Base-by-base conservation (phyloP, 1,140 invertebrate species). In the Drosophila albomicans region DNA sequence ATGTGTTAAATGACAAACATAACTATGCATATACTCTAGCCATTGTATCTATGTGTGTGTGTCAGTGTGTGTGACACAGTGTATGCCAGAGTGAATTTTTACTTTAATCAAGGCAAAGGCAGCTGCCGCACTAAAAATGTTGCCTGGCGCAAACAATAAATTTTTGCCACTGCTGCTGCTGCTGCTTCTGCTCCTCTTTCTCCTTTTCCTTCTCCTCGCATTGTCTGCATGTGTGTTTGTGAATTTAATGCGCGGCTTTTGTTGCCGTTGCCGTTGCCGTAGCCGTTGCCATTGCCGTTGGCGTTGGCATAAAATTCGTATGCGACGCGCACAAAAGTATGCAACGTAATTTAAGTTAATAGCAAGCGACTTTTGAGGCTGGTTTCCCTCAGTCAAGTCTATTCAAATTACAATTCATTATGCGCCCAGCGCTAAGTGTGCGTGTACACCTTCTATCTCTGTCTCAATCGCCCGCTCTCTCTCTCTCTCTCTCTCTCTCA, bases 341-440 rank as follows among this genome's bases (percentile, higher is more conserved):
- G 85, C 84, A 80, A 81, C 78, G 80, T 88, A 88, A 89, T 88
- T 89, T 84, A 78, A 88, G 80, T 88, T 82, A 88, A 89, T 88
- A 88, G 77, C 85, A 51, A 63, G 51, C 49, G 72, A 75, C 66
- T 75, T 48, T 72, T 66, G 69, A 59, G 48, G 28, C 54, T 52
- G 30, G 10, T 38, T 28, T 32, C 70, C 57, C 57, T 59, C 54
- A 69, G 56, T 61, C 64, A 72, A 71, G 84, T 87, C 78, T 89
- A 81, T 89, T 88, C 78, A 88, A 84, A 88, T 88, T 89, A 89
- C 84, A 88, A 88, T 88, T 88, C 84, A 81, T 88, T 88, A 87
- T 80, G 72, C 64, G 72, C 64, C 65, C 66, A 88, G 66, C 61
- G 35, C 28, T 64, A 45, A 30, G 52, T 63, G 56, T 65, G 28